A percentile compares a stretch with the other conserved stretches of the same genome.
phyloP scores from a whole-genome alignment of 2,888 invertebrate species.

The Allolobophora icterica region DNA sequence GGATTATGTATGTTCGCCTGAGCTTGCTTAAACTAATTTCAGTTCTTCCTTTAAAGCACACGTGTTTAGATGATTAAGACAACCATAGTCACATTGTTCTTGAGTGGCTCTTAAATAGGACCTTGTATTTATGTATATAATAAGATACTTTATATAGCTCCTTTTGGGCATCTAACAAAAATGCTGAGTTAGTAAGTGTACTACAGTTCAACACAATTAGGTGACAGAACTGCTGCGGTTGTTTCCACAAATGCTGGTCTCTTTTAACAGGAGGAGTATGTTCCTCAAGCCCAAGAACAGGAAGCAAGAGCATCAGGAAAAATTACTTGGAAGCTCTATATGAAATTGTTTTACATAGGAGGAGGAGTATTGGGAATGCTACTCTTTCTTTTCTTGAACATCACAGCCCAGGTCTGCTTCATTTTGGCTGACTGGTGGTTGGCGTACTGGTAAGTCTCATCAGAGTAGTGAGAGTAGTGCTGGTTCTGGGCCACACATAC shows the following conservation, averaged over 20 bases:
- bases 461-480: background rate
- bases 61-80: too few relatives aligned
- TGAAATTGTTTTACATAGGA: constrained; percentile 76
- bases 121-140: too few relatives aligned
- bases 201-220: background rate
- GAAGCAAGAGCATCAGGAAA: constrained; percentile 68
- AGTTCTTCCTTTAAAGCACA: too few relatives aligned
- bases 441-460: constrained; percentile 75
- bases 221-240: background rate
- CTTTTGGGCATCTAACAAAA: too few relatives aligned
- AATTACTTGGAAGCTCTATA: constrained; percentile 72
- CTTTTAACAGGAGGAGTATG: constrained; percentile 43
- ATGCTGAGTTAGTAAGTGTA: too few relatives aligned
- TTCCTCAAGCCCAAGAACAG: constrained; percentile 49
- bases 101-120: too few relatives aligned
- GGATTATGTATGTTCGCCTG: too few relatives aligned
- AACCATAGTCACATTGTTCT: too few relatives aligned
- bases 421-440: constrained; percentile 81
- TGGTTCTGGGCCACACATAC: too few relatives aligned
- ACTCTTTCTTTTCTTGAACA: constrained; percentile 70
- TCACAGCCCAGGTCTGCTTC: constrained; percentile 75
- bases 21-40: too few relatives aligned
- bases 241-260: background rate
- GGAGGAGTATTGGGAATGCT: constrained; percentile 70
- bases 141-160: too few relatives aligned